Base-by-base conservation (phyloP, 2,888 invertebrate species). In the Latrodectus elegans region DNA sequence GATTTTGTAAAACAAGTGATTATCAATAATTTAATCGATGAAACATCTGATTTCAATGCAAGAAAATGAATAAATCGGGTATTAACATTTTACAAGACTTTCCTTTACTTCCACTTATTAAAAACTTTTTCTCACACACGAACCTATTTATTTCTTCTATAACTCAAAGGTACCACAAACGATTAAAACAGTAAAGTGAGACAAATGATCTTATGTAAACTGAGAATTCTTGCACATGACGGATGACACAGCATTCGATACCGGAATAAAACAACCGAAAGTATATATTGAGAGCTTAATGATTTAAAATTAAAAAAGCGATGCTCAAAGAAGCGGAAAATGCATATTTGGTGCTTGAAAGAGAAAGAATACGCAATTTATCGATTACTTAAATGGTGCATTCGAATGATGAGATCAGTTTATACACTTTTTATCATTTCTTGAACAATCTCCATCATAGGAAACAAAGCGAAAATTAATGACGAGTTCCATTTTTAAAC, bases 401-500 rank as follows among this genome's bases (percentile, higher is more conserved):
- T 64, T 15, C 26, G 17, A 71, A 80, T 49, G 80, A 80, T 80
- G 72, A 80, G 78, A 78, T 70, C 70, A 53, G 15, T 78, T 38
- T 55, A 78, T 71, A 80, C 60, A 80, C 72, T 64, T 71, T 76
- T 53, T 53, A 51, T 49, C 51, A 80, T 64, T 60, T 64, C 80
- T 72, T 80, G 72, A 80, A 80, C 72, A 49, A 49, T 60, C 26
- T 68, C 49, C 80, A 72, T 72, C 70, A 49, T 38, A 72, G 64
- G 80, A 71, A 71, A 51, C 72, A 38, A 15, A 70, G 80, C 72
- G 64, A 60, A 72, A 80, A 80, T 72, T 64, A 72, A 72, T 72
- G 80, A 80, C 71, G 80, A 72, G 72, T 80, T 72, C 64, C 22
- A 53, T 38, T 80, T 80, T 80, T 51, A 72, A 72, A 72, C 60